phyloP scores from a whole-genome alignment of 92 coral and sea anemone genomes.

The Hydrozoanthus gracilis region DNA sequence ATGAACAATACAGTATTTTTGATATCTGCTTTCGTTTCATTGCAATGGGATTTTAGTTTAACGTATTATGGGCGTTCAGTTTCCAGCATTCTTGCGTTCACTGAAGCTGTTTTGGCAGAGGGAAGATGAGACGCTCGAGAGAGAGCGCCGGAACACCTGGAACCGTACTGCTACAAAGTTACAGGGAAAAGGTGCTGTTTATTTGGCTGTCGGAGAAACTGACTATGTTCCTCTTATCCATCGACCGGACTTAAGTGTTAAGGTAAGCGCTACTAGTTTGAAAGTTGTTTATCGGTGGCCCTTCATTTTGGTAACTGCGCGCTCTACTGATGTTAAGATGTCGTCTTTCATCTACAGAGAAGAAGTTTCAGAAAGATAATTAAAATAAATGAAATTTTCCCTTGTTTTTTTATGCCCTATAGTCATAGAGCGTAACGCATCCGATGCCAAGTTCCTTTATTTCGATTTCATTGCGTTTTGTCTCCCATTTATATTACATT shows the following conservation, averaged over 20 bases:
- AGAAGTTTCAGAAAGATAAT: neutral
- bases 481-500: no score
- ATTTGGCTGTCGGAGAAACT: slow-evolving; percentile 36
- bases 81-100: slow-evolving; percentile 16
- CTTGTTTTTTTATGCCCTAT: neutral
- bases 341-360: neutral
- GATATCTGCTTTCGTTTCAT: neutral
- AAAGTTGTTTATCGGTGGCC: neutral
- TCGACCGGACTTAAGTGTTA: slow-evolving; percentile 41
- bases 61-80: slow-evolving; percentile 48
- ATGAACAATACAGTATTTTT: neutral
- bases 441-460: no score
- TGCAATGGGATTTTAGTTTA: slow-evolving; percentile 29
- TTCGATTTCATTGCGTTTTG: no score
- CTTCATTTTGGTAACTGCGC: no score
- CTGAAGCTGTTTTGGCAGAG: slow-evolving; percentile 16
- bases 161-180: slow-evolving; percentile 11
- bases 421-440: no score
- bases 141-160: slow-evolving; percentile 32
- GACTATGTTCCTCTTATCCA: slow-evolving; percentile 28
- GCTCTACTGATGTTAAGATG: neutral
- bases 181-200: slow-evolving; percentile 36
- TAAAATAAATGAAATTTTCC: neutral
- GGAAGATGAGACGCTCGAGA: slow-evolving; percentile 3
- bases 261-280: slow-evolving; percentile 27